Evolutionary conservation across 2,113 vertebrate species (phyloP), one percentile per base, ranked within the genome.

Genomic region (Erpornis zantholeuca): DNA sequence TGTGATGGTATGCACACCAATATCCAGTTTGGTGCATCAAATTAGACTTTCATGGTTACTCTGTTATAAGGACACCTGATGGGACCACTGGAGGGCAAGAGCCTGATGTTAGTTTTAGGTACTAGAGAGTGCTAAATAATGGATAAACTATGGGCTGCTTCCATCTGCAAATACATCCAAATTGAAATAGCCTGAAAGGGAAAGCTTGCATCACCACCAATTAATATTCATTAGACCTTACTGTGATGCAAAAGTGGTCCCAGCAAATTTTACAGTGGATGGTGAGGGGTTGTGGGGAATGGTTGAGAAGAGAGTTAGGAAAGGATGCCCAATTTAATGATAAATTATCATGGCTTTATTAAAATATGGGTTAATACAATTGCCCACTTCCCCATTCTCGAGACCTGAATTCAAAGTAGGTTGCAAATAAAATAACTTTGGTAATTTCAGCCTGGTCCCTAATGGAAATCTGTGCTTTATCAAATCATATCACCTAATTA

Each of bases 221-320:
- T 93, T 95, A 63, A 66, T 94, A 96, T 96, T 90, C 82, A 84
- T 95, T 90, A 91, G 47, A 54, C 11, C 75, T 88, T 68, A 29
- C 59, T 82, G 28, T 57, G 63, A 83, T 68, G 53, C 27, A 80
- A 82, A 75, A 76, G 20, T 35, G 19, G n/a, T 59, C 42, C 49
- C 45, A 92, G 54, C 17, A 90, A 78, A 69, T n/a, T 69, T 77
- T 61, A 38, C 8, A 52, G 27, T 61, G 27, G 50, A 86, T 45
- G 33, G 33, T 16, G 10, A 20, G 13, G 2, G 2, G 4, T 36
- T 52, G 9, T 12, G 15, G 17, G 9, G 19, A 68, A 5, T 35
- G n/a, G 3, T 15, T 61, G 33, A 13, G 13, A 19, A 42, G 17
- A 40, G 12, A 61, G 7, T 19, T 61, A 21, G 12, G 33, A 22